A percentile compares a stretch with the other conserved stretches of the same genome.
Evolutionary conservation across 1,140 invertebrate species (phyloP).

Genomic region (Pachypsylla venusta): DNA sequence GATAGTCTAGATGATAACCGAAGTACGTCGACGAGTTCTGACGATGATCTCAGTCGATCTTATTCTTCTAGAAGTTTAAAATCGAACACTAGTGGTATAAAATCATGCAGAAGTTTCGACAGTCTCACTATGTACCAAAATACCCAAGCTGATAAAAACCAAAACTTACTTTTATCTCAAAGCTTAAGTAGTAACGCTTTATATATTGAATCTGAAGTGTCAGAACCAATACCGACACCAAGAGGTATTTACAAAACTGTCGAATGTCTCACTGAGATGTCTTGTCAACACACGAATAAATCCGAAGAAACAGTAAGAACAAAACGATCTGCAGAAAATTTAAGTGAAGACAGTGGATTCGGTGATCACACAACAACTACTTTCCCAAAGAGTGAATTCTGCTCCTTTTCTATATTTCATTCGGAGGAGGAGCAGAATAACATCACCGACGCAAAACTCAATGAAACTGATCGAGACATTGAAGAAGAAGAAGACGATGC

Average conservation of each 20-base stretch:
- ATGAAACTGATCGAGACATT: constrained; percentile 11
- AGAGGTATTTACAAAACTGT: constrained; percentile 25
- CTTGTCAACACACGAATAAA: constrained; percentile 16
- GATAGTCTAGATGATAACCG: constrained; percentile 34
- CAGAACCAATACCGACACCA: constrained; percentile 3
- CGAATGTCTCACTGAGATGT: constrained; percentile 21
- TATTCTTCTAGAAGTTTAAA: constrained; percentile 24
- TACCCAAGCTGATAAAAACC: constrained; percentile 11
- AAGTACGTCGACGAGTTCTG: background rate
- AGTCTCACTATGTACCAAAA: constrained; percentile 28
- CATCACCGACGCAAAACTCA: constrained; percentile 7
- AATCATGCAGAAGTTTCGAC: constrained; percentile 35
- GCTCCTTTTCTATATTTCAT: background rate
- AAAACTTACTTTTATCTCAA: constrained; percentile 1
- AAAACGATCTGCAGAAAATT: constrained; percentile 43
- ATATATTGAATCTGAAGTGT: constrained; percentile 6
- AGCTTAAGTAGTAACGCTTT: constrained; percentile 21
- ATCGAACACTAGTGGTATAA: constrained; percentile 25
- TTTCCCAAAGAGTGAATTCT: constrained; percentile 10
- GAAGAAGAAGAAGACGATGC: constrained; percentile 14
- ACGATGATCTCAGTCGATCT: constrained; percentile 15
- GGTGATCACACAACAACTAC: constrained; percentile 38
- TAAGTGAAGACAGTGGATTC: constrained; percentile 59
- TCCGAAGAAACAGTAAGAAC: constrained; percentile 23
- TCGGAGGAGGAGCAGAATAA: background rate